These are phyloP conservation scores for Drosophila aff. DNA, from an alignment of 1,140 invertebrate genomes.

Conservation along the genomic window DNA sequence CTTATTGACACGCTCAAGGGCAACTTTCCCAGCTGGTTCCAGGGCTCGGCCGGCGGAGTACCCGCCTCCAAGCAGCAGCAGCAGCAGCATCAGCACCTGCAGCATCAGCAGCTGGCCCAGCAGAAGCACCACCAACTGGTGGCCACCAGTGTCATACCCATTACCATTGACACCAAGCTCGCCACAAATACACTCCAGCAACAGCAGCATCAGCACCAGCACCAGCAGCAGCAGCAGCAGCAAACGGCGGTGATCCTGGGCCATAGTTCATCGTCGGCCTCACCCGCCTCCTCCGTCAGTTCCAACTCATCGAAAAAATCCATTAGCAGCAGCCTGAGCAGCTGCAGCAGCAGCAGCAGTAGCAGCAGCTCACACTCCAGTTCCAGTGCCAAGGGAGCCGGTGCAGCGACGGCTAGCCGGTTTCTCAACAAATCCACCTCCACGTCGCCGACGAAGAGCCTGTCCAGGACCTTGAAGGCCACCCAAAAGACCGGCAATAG, in stretches of 20 bases:
- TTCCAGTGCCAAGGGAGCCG: constrained; percentile 40
- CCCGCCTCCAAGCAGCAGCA: constrained; percentile 66
- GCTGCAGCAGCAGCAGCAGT: constrained; percentile 68
- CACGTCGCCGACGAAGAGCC: constrained; percentile 65
- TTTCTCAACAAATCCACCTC: constrained; percentile 70
- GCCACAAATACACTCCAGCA: constrained; percentile 75
- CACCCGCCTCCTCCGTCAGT: constrained; percentile 77
- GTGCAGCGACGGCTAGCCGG: constrained; percentile 60
- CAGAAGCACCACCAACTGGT: constrained; percentile 54
- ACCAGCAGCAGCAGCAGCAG: constrained; percentile 8
- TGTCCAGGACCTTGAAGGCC: constrained; percentile 64
- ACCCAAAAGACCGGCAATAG: constrained; percentile 60
- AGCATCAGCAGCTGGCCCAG: constrained; percentile 68
- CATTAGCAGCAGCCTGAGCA: constrained; percentile 64
- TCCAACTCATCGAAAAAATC: constrained; percentile 80
- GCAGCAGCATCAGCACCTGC: constrained; percentile 49
- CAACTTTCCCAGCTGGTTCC: constrained; percentile 97
- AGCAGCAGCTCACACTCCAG: constrained; percentile 36
- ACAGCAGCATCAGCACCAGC: constrained; percentile 48
- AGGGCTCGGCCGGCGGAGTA: constrained; percentile 72
- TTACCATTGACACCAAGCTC: constrained; percentile 74
- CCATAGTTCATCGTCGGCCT: constrained; percentile 71
- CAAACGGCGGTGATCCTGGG: constrained; percentile 57
- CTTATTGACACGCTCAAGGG: constrained; percentile 94
- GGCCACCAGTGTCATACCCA: constrained; percentile 70